These are phyloP conservation scores for Xiphias gladius DNA, from an alignment of 2,113 vertebrate species.

Conservation along the genomic window DNA sequence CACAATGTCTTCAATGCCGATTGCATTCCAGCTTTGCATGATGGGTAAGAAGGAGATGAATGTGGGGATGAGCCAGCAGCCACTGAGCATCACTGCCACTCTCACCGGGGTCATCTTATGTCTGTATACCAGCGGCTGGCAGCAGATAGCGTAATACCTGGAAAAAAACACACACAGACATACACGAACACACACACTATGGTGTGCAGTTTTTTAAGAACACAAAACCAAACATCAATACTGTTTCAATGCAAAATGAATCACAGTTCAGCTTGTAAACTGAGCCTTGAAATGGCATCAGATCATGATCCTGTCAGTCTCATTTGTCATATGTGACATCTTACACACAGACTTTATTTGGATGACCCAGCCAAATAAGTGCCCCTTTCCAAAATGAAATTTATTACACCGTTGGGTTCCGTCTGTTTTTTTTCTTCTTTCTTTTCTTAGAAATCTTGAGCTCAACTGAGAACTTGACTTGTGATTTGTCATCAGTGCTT, in stretches of 20 bases:
- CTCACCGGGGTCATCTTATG: constrained; percentile 86
- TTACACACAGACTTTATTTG: neutral
- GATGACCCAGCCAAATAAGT: neutral
- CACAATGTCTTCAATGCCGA: constrained; percentile 86
- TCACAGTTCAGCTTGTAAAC: neutral
- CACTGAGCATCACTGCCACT: constrained; percentile 85
- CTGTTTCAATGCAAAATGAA: neutral
- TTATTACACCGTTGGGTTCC: neutral
- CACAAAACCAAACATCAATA: neutral
- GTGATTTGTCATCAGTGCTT: neutral
- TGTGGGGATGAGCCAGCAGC: constrained; percentile 86
- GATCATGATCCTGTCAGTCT: neutral
- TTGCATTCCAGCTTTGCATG: constrained; percentile 88
- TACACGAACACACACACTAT: constrained; percentile 7
- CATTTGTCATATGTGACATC: no score
- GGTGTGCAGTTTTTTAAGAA: neutral
- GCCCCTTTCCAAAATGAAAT: neutral
- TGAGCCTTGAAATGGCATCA: neutral
- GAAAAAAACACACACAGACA: constrained; percentile 41
- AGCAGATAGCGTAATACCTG: constrained; percentile 89
- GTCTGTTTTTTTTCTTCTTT: neutral
- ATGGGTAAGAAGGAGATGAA: constrained; percentile 89
- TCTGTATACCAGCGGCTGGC: constrained; percentile 87
- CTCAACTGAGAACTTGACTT: neutral
- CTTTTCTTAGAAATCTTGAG: neutral